A percentile compares a stretch with the other conserved stretches of the same genome.
These are phyloP conservation scores for Microctenopoma stevenorrisi DNA, from an alignment of 2,797 vertebrate species.

Conservation along the genomic window DNA sequence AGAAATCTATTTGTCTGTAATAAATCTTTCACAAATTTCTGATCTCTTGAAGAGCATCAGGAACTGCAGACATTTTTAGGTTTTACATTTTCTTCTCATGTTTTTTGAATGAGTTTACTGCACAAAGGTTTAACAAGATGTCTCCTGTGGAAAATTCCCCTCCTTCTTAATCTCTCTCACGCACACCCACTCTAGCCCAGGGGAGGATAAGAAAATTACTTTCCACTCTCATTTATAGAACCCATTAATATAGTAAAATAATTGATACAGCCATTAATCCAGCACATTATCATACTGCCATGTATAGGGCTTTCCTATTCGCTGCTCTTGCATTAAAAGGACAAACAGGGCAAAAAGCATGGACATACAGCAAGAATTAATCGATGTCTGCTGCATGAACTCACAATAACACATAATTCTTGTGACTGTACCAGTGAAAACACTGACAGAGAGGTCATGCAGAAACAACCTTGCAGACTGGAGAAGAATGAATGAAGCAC, in stretches of 20 bases:
- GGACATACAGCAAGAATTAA: slow-evolving; percentile 14
- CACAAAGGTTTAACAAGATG: slow-evolving; percentile 45
- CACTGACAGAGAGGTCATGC: slow-evolving; percentile 35
- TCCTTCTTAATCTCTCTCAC: slow-evolving; percentile 53
- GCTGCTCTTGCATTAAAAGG: slow-evolving; percentile 25
- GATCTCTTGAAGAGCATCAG: neutral
- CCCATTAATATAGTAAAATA: slow-evolving; percentile 47
- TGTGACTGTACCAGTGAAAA: slow-evolving; percentile 27
- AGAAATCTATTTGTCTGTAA: neutral
- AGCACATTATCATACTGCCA: slow-evolving; percentile 20
- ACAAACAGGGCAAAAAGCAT: slow-evolving; percentile 25
- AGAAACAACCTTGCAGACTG: slow-evolving; percentile 36
- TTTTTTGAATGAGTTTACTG: slow-evolving; percentile 5
- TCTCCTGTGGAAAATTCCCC: slow-evolving; percentile 37
- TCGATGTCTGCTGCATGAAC: slow-evolving; percentile 27
- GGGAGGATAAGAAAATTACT: slow-evolving; percentile 34
- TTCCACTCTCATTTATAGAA: slow-evolving; percentile 28
- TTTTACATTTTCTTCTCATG: slow-evolving; percentile 16
- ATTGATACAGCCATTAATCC: slow-evolving; percentile 50
- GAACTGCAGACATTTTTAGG: neutral
- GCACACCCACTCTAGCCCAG: slow-evolving; percentile 26
- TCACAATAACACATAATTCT: slow-evolving; percentile 19
- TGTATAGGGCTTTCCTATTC: slow-evolving; percentile 32
- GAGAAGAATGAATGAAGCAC: slow-evolving; percentile 24
- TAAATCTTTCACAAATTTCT: neutral